Base-by-base conservation (phyloP, 2,113 vertebrate species). In the Grallaria varia region DNA sequence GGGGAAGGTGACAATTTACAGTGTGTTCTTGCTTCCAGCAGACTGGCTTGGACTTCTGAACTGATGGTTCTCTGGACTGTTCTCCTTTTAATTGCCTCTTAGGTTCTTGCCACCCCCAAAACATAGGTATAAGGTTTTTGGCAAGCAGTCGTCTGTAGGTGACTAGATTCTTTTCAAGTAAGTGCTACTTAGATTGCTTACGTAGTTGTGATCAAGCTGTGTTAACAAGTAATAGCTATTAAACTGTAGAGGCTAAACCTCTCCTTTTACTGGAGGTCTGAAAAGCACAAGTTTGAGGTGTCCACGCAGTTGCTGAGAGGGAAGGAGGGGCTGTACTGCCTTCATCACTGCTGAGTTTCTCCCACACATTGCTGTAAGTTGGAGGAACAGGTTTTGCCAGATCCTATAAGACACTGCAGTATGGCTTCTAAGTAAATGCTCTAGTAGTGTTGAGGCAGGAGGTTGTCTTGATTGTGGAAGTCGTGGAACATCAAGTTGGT, bases 381-480 rank as follows among this genome's bases (percentile, higher is more conserved):
- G 88, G 73, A 92, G 83, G 82, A 96, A 92, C 92, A 76, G 86
- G 95, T 97, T 95, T 93, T 13, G 4, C 86, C 39, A 68, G 62
- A 14, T 87, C 53, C 40, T 84, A 0, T 72, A 78, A 75, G 52
- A 50, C 39, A 13, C 14, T 78, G 52, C 10, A 56, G 12, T 55
- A 25, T 74, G 60, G n/a, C 39, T 71, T 71, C 35, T 72, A 21
- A 40, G 25, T 14, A 42, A 60, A 24, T 59, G 35, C 14, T 60
- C 4, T 7, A 80, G 40, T 24, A 53, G 8, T 80, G 7, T 53
- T 20, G 39, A 69, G 59, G 28, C 19, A 24, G 40, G 49, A 88
- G 23, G 14, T 80, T 90, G 45, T 50, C 68, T 62, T 83, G 47
- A 52, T 79, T n/a, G 24, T 85, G 24, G 19, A 82, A 69, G 50